A percentile compares a stretch with the other conserved stretches of the same genome.
Evolutionary conservation across 2,113 vertebrate species (phyloP).

Genomic region (Lagopus muta): DNA sequence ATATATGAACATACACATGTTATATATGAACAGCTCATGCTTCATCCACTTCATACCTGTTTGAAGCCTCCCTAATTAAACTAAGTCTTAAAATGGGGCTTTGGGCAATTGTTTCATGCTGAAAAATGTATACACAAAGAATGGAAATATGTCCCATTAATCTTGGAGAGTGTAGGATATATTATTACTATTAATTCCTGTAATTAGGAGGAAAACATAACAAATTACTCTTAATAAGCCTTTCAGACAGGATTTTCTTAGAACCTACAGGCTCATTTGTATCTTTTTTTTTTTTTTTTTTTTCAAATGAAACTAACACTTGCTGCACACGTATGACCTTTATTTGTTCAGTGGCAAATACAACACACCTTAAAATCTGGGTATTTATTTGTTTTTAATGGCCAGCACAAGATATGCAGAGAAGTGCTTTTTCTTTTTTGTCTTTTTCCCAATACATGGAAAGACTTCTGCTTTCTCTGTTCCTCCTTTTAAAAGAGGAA

Average conservation of each 20-base stretch:
- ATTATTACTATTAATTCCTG: slow-evolving; percentile 71
- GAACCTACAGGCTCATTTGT: slow-evolving; percentile 61
- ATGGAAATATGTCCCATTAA: slow-evolving; percentile 23
- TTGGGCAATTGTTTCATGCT: not conserved
- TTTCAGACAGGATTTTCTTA: slow-evolving; percentile 67
- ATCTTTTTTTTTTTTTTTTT: slow-evolving; percentile 42
- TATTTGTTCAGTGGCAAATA: not conserved
- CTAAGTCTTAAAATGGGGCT: not conserved
- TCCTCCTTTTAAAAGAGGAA: not conserved
- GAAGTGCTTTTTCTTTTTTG: not conserved
- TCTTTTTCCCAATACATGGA: too few relatives aligned
- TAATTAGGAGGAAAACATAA: slow-evolving; percentile 73
- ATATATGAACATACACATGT: not conserved
- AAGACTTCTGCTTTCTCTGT: not conserved
- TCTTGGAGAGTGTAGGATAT: not conserved
- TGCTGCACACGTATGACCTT: not conserved
- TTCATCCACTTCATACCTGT: not conserved
- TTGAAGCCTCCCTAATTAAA: not conserved
- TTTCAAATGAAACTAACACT: slow-evolving; percentile 17
- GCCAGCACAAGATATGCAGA: rapidly evolving
- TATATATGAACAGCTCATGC: not conserved
- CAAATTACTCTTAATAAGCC: slow-evolving; percentile 69
- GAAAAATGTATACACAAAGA: not conserved
- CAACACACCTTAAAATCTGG: not conserved
- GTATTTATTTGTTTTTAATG: not conserved